Base-by-base conservation (phyloP, 2,888 invertebrate genomes). In the Drosophila anomalata region DNA sequence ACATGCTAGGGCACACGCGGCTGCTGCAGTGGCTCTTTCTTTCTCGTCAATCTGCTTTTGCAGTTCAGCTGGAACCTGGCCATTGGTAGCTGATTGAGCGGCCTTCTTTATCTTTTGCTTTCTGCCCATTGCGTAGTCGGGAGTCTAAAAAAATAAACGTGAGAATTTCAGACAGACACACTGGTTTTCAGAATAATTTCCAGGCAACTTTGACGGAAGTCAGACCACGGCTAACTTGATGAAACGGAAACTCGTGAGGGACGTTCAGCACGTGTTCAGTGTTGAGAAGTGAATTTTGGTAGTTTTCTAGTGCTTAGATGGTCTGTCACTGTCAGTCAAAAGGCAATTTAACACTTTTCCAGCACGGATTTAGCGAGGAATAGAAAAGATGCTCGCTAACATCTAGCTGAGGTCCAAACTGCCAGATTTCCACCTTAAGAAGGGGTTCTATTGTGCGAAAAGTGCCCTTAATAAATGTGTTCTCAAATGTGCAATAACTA, bases 21-120 rank as follows among this genome's bases (percentile, higher is more conserved):
- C 6, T 9, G 14, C 11, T 11, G 2, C 5, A 24, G 22, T 24
- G 5, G 6, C 22, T 42, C n/a, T 14, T 20, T 0, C 17, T 11
- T 20, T 5, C 8, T 14, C 20, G 26, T 14, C 36, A 7, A n/a
- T n/a, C n/a, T 44, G 22, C 3, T 31, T 11, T 9, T 24, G n/a
- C 41, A 26, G 0, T 17, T n/a, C 22, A 2, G 24, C 12, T 1
- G 55, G 47, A 1, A 9, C 14, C n/a, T 42, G 1, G 24, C 36
- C 44, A 0, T 24, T 39, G n/a, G 44, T 24, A 1, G 44, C 56
- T 8, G 14, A 20, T 9, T 42, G 20, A 2, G 55, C 61, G 5
- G 62, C 58, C 17, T 70, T 82, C 60, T 68, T 79, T 14, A 52
- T 36, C 36, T 70, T 76, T 17, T 72, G 59, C 11, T 72, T 71